Evolutionary conservation across 2,888 invertebrate species (phyloP), one percentile per base, ranked within the genome.

Genomic region (Augochlorella aurata): DNA sequence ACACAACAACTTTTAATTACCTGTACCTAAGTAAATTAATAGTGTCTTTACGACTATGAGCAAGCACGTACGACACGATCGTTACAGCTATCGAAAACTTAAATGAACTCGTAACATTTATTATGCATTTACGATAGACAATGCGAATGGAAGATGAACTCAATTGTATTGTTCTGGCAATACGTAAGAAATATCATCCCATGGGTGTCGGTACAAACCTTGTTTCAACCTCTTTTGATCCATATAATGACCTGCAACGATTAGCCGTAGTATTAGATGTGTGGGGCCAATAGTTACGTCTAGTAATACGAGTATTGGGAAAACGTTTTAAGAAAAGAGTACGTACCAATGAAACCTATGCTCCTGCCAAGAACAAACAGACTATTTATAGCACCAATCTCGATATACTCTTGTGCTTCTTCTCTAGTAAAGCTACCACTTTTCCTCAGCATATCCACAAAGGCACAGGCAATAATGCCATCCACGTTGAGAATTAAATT

Each of bases 401-500:
- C 97, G 72, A 99, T 97, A 93, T 99, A 99, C 93, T 99, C 99
- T 92, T 98, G 97, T 0, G 99, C 98, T 94, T 99, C 99, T 94
- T 99, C 99, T 91, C 98, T 96, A 0, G 99, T 98, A 93, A 99
- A 99, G 85, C 97, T 97, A 81, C 98, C 98, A 92, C 98, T 98
- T 93, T 98, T 97, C 54, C 98, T 95, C 87, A 99, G 95, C 95
- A 99, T 96, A 94, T 99, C 99, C 44, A 99, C 99, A 94, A 99
- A 99, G 21, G 98, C 97, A 63, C 98, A 98, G 0, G 99, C 99
- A 90, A 99, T 99, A 86, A 99, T 97, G 77, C 99, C 99, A 94
- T 99, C 99, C 29, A 99, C 99, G 94, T 99, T 99, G 83, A 99
- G 95, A 93, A 99, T 99, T 78, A 99, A 95, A 95, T 99, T 99